Evolutionary conservation across 2,113 vertebrate species (phyloP).

Genomic region (Paratilapia polleni): DNA sequence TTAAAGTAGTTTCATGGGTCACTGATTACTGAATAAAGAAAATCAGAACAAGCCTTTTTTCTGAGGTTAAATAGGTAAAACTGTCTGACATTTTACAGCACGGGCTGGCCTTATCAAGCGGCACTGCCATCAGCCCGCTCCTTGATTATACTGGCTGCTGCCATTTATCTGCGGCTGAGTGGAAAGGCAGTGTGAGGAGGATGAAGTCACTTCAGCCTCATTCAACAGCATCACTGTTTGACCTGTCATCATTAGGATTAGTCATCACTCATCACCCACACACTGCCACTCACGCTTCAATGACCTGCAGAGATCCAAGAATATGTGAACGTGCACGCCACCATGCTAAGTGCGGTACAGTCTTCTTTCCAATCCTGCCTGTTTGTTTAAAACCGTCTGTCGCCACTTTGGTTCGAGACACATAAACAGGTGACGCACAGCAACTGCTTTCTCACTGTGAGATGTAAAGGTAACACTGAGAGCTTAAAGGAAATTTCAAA

Average conservation of each 20-base stretch:
- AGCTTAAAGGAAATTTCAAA: constrained; percentile 35
- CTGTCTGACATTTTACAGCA: constrained; percentile 40
- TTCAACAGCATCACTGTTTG: constrained; percentile 74
- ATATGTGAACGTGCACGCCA: constrained; percentile 36
- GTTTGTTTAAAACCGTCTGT: constrained; percentile 72
- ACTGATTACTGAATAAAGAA: constrained; percentile 23
- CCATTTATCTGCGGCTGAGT: constrained; percentile 55
- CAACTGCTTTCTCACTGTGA: constrained; percentile 35
- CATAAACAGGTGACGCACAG: constrained; percentile 68
- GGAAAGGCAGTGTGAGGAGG: constrained; percentile 39
- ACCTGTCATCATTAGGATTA: constrained; percentile 78
- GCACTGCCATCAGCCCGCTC: constrained; percentile 20
- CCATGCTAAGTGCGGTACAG: constrained; percentile 54
- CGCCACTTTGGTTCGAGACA: constrained; percentile 42
- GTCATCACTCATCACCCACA: constrained; percentile 73
- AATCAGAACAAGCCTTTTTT: constrained; percentile 20
- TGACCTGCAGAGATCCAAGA: constrained; percentile 61
- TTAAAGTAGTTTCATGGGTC: constrained; percentile 39
- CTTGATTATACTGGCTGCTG: constrained; percentile 45
- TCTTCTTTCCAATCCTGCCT: constrained; percentile 45
- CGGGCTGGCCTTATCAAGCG: constrained; percentile 48
- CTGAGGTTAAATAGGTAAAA: constrained; percentile 38
- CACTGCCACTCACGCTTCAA: constrained; percentile 64
- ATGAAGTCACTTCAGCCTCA: constrained; percentile 67
- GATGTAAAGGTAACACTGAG: constrained; percentile 37